These are phyloP conservation scores for Mareca strepera DNA, from an alignment of 2,797 vertebrate genomes.

Conservation along the genomic window DNA sequence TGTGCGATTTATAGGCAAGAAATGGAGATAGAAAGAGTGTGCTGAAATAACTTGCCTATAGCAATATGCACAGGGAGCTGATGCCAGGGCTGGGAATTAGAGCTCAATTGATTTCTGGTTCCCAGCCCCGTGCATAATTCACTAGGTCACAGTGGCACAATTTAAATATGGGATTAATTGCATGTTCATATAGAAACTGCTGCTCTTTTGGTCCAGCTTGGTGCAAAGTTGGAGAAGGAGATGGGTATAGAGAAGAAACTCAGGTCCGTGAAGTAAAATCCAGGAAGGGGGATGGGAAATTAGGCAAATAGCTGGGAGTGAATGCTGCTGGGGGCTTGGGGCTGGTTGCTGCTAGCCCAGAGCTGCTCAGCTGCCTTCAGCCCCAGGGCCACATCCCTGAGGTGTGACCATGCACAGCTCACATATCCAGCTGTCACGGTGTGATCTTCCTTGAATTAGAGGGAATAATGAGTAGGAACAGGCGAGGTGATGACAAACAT, in stretches of 20 bases:
- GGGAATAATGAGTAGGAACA: neutral
- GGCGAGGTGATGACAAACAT: neutral
- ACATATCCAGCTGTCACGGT: fast-evolving
- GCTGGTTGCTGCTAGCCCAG: neutral
- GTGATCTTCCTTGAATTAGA: neutral
- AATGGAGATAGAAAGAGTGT: neutral
- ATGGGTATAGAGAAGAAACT: neutral
- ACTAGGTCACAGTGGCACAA: conserved; percentile 34
- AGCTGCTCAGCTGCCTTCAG: neutral
- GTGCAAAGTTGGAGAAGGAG: neutral
- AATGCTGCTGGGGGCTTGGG: neutral
- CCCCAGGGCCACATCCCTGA: neutral
- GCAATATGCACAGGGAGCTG: neutral
- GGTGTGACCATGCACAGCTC: neutral
- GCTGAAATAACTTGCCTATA: conserved; percentile 31
- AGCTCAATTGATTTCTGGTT: conserved; percentile 49
- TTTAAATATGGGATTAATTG: conserved; percentile 54
- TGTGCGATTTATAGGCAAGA: neutral
- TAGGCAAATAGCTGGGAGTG: neutral
- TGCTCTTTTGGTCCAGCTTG: neutral
- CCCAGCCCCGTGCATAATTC: conserved; percentile 52
- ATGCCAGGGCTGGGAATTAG: conserved; percentile 48
- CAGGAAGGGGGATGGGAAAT: fast-evolving
- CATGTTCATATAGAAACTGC: conserved; percentile 23
- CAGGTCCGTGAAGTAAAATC: neutral